Evolutionary conservation across 2,797 vertebrate species (phyloP).

Genomic region (Varecia variegata): DNA sequence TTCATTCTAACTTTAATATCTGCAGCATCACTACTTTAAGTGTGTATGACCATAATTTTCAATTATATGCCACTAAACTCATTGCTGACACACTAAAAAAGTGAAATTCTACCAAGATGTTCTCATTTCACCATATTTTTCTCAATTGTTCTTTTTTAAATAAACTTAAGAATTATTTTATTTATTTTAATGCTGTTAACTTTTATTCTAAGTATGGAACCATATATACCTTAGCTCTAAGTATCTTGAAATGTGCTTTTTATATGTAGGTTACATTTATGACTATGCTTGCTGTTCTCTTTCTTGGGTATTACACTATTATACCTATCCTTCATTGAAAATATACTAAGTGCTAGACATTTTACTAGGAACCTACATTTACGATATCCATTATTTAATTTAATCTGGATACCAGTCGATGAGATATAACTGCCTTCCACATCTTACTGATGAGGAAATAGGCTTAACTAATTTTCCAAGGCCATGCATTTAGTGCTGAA

Average conservation of each 20-base stretch:
- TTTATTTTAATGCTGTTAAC: not conserved
- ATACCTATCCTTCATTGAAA: not conserved
- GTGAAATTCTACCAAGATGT: not conserved
- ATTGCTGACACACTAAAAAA: not conserved
- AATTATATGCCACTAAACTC: not conserved
- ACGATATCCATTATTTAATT: not conserved
- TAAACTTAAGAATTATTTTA: not conserved
- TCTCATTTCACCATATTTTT: not conserved
- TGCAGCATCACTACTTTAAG: not conserved
- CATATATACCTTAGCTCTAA: not conserved
- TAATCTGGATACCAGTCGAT: not conserved
- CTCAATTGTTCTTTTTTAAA: not conserved
- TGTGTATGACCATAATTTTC: not conserved
- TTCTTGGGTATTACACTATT: not conserved
- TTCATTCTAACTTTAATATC: not conserved
- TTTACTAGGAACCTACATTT: not conserved
- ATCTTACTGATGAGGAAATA: not conserved
- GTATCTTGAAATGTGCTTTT: not conserved
- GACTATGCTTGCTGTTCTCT: not conserved
- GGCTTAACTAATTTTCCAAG: not conserved
- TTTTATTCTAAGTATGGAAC: not conserved
- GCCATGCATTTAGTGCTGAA: not conserved
- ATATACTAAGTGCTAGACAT: not conserved
- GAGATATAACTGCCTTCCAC: not conserved
- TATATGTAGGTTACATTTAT: not conserved